phyloP scores from a whole-genome alignment of 2,113 vertebrate genomes.

The Dromiciops gliroides region DNA sequence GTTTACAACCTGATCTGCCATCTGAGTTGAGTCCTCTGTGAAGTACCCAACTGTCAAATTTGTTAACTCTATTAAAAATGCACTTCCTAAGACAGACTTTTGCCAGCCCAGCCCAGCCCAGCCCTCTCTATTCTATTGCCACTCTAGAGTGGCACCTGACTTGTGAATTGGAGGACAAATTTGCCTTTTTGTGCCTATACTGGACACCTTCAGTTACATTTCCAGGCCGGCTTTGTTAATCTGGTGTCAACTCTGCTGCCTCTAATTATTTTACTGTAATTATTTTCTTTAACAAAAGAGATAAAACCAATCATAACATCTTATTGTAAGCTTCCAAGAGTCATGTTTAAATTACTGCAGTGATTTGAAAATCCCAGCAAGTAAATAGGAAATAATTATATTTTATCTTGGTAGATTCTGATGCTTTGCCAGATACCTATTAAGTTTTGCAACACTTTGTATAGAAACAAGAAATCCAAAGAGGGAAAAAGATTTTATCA shows the following conservation, averaged over 20 bases:
- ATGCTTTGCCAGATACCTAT: conserved; percentile 72
- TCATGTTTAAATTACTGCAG: conserved; percentile 76
- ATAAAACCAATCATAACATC: conserved; percentile 73
- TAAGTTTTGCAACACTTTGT: conserved; percentile 35
- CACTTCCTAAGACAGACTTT: neutral
- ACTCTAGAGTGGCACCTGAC: neutral
- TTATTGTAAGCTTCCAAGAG: conserved; percentile 71
- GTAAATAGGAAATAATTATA: conserved; percentile 78
- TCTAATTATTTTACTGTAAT: conserved; percentile 77
- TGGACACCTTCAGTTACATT: conserved; percentile 60
- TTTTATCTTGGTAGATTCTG: conserved; percentile 75
- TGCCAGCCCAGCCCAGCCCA: neutral
- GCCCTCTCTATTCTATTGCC: neutral
- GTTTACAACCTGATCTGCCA: neutral
- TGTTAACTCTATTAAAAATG: neutral
- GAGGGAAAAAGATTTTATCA: conserved; percentile 46
- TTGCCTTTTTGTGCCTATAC: conserved; percentile 15
- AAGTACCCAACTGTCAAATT: neutral
- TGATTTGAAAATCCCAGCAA: conserved; percentile 78
- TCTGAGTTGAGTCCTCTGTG: neutral
- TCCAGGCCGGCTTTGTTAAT: conserved; percentile 65
- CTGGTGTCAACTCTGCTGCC: conserved; percentile 59
- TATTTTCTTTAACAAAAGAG: conserved; percentile 79
- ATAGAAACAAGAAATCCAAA: conserved; percentile 65
- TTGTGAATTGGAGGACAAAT: neutral